Evolutionary conservation across 2,113 vertebrate genomes (phyloP), one percentile per base, ranked within the genome.

Genomic region (Prunella fulvescens): DNA sequence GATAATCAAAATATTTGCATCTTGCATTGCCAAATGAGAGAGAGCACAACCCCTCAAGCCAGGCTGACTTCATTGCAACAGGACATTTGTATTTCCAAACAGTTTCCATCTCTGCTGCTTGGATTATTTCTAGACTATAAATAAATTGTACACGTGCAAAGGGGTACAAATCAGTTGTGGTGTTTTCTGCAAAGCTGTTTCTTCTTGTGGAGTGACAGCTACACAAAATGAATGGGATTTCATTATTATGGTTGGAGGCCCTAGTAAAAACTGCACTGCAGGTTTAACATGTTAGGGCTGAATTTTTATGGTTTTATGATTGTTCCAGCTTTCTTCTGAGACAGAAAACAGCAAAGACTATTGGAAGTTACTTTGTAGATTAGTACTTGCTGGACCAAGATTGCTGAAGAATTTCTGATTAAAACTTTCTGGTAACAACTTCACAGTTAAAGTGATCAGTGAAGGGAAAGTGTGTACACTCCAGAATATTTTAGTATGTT

Each of bases 341-440:
- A 35, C 6, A 24, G 37, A 92, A 88, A 57, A 44, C 23, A 65
- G 16, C 50, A 50, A 77, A 77, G 42, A 53, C 50, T 31, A 12
- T 33, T 56, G 29, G 12, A 92, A 73, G 14, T 58, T 76, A 45
- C 9, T 57, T 51, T 54, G 10, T 53, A 37, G 45, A 61, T 89
- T 73, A 44, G 89, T 94, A 50, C 7, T 19, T 81, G 28, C 14
- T 80, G 54, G 18, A 35, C 29, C 16, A 50, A 69, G 39, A 88
- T 82, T 85, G 24, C 45, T 70, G 39, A 70, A 62, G 19, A 77
- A 82, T 76, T 91, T 90, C 61, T 85, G 69, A 29, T 76, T 72
- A 25, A 54, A 88, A 56, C 44, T 90, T 90, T 54, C 35, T 76
- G 39, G 26, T 51, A 61, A 61, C 25, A 66, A 28, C 31, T 53